phyloP scores from a whole-genome alignment of 2,797 vertebrate genomes.

The Cheirogaleus major region DNA sequence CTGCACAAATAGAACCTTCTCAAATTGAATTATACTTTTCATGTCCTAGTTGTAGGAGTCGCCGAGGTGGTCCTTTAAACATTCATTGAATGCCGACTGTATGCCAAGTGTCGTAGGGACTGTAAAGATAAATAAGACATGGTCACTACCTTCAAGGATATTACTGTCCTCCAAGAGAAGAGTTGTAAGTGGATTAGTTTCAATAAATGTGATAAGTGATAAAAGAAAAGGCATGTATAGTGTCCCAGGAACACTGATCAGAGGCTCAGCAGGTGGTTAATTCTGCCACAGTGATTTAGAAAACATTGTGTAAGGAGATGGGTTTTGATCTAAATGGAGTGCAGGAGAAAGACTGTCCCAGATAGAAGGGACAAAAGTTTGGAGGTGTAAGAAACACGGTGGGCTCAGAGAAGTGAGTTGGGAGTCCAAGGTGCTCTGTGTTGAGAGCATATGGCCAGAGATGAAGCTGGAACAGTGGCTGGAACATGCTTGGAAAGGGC shows the following conservation, averaged over 20 bases:
- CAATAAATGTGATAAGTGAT: slow-evolving; percentile 67
- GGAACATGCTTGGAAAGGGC: neutral
- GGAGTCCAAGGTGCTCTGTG: neutral
- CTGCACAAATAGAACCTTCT: slow-evolving; percentile 46
- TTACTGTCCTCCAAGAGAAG: slow-evolving; percentile 60
- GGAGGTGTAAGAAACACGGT: neutral
- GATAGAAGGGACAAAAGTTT: neutral
- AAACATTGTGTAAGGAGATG: neutral
- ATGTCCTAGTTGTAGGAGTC: slow-evolving; percentile 50
- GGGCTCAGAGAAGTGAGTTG: neutral
- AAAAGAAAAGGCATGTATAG: slow-evolving; percentile 18
- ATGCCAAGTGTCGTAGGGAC: neutral
- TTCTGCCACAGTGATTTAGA: slow-evolving; percentile 21
- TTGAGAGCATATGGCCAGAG: neutral
- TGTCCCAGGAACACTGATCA: neutral
- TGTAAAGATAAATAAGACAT: slow-evolving; percentile 62
- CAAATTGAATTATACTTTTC: slow-evolving; percentile 61
- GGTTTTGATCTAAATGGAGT: slow-evolving; percentile 21
- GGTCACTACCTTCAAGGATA: slow-evolving; percentile 54
- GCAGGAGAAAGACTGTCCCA: neutral
- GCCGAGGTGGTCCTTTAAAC: slow-evolving; percentile 68
- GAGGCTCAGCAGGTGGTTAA: slow-evolving; percentile 28
- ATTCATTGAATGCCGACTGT: slow-evolving; percentile 44
- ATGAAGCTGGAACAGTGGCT: neutral
- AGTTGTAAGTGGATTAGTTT: slow-evolving; percentile 66